Evolutionary conservation across 1,140 invertebrate species (phyloP), one percentile per base, ranked within the genome.

Genomic region (Bacillus rossius): DNA sequence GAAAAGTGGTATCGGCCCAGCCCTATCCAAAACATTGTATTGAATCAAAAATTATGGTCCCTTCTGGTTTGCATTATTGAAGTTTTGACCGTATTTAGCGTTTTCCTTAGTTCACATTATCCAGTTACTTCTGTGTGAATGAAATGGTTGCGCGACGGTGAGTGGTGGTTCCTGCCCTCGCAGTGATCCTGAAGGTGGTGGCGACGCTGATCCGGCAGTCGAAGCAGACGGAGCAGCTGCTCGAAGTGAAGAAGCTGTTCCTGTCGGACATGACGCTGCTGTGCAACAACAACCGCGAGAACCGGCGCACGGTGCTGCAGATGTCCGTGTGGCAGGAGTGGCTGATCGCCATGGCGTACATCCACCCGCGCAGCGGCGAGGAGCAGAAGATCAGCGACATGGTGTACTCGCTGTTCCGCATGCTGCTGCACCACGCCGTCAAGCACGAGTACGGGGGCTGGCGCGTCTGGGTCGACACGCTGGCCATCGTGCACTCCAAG

Each of bases 251-350:
- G 69, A 96, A 95, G 70, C 77, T 96, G 8, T 99, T 99, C 74
- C 82, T 99, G 2, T 94, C 92, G 14, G 96, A 99, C 74, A 95
- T 99, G 86, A 99, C 94, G 3, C 77, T 96, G 52, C 77, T 99
- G 16, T 99, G 96, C 73, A 97, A 96, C 69, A 96, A 96, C 71
- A 98, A 96, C 72, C 81, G 94, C 17, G 96, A 99, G 73, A 99
- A 99, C 76, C 77, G 97, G 49, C 78, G 96, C 62, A 99, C 94
- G 0, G 93, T 99, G 1, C 79, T 99, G 13, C 97, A 99, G 77
- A 99, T 99, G 97, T 99, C 96, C 5, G 97, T 99, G 1, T 99
- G 97, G 97, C 97, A 99, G 77, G 96, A 99, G 71, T 99, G 97
- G 97, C 79, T 99, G 1, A 99, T 99, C 65, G 94, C 95, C 4